phyloP scores from a whole-genome alignment of 2,797 vertebrate species.

The Naso thynnoides region DNA sequence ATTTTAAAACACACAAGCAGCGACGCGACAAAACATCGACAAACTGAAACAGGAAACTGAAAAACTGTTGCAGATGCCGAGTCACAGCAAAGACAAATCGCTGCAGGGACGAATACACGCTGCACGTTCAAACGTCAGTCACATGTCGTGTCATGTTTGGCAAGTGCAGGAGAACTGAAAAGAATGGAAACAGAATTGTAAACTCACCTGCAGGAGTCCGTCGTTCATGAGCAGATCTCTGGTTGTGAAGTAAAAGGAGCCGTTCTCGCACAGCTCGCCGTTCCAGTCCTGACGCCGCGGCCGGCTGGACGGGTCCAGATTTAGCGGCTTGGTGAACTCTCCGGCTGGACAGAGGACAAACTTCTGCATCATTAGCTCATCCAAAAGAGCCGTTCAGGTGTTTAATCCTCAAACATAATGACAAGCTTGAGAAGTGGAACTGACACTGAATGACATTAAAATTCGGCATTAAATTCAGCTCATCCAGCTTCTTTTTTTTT shows the following conservation, averaged over 20 bases:
- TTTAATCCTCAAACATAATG: no score
- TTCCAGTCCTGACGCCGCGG: conserved; percentile 94
- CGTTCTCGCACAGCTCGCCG: conserved; percentile 95
- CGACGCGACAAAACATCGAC: no score
- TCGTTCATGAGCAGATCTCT: conserved; percentile 77
- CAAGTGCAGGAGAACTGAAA: background rate
- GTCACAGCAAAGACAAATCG: no score
- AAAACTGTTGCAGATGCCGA: background rate
- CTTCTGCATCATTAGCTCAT: no score
- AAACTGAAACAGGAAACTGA: no score
- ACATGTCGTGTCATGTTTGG: background rate
- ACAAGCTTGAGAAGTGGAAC: no score
- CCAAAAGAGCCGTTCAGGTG: no score
- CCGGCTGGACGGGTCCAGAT: conserved; percentile 87
- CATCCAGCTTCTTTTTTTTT: no score
- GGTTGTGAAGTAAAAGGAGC: conserved; percentile 93
- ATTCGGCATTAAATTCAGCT: no score
- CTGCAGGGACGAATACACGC: background rate
- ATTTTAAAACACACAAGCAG: no score
- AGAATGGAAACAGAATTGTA: background rate
- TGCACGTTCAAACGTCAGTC: background rate
- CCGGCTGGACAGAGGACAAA: no score
- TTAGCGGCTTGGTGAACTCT: conserved; percentile 80
- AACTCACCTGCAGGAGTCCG: conserved; percentile 87
- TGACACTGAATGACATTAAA: no score